Percentiles rank a stretch among this genome's conserved stretches.
Conservation (phyloP, 2,797 vertebrate genomes). For the Oreortyx pictus region DNA sequence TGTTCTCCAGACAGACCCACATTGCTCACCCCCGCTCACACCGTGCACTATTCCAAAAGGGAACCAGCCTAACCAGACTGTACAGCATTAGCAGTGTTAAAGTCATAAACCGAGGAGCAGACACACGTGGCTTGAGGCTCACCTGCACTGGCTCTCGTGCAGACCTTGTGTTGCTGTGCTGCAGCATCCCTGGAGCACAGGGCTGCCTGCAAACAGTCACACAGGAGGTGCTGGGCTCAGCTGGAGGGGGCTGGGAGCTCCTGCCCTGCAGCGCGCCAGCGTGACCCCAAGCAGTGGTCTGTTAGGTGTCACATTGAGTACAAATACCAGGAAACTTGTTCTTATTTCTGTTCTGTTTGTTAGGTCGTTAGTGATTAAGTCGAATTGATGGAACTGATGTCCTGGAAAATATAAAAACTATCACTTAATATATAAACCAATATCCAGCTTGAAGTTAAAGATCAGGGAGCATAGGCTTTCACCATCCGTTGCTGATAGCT, state of each 20-base stretch:
- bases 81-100: neutral
- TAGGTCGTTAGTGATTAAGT: slow-evolving; percentile 13
- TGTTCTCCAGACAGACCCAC: neutral
- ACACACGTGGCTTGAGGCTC: neutral
- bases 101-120: neutral
- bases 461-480: slow-evolving; percentile 53
- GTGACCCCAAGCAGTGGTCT: neutral
- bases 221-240: neutral
- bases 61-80: neutral
- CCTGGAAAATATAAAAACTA: slow-evolving; percentile 38
- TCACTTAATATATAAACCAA: slow-evolving; percentile 36
- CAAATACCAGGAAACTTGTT: slow-evolving; percentile 15
- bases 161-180: neutral
- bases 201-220: neutral
- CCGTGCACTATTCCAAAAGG: neutral
- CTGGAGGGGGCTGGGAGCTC: neutral
- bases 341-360: neutral
- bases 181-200: neutral
- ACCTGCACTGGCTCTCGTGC: neutral
- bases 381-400: slow-evolving; percentile 20
- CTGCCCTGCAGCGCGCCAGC: neutral
- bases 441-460: slow-evolving; percentile 58
- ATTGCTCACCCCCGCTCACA: neutral
- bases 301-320: neutral
- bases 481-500: slow-evolving; percentile 58